Evolutionary conservation across 2,888 invertebrate genomes (phyloP).

Genomic region (Blastobasis adustella): DNA sequence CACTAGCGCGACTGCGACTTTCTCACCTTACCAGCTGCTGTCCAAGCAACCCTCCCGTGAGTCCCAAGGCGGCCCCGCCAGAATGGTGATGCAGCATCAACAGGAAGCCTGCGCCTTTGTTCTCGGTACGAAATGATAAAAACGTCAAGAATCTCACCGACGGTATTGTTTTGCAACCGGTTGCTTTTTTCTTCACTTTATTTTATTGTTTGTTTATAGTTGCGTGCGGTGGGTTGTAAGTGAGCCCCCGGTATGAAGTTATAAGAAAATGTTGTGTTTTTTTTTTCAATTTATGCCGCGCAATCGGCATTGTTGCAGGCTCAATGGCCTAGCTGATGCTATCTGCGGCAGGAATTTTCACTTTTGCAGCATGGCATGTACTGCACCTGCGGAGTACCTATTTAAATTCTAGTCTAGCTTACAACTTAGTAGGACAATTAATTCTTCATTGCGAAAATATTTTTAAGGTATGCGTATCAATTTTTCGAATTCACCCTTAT

Average conservation of each 20-base stretch:
- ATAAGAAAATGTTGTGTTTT: constrained; percentile 19
- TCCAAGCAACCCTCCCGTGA: constrained; percentile 16
- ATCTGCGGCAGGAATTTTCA: too few species aligned
- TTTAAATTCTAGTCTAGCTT: too few species aligned
- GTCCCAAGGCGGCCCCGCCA: constrained; percentile 47
- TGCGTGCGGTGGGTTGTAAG: constrained; percentile 34
- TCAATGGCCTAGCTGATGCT: too few species aligned
- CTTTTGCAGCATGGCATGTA: constrained; percentile 1
- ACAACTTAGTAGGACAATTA: too few species aligned
- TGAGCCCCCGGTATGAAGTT: constrained; percentile 22
- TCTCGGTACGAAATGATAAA: constrained; percentile 68
- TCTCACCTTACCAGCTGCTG: background rate
- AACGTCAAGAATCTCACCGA: constrained; percentile 65
- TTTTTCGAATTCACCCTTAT: too few species aligned
- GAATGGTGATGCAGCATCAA: constrained; percentile 70
- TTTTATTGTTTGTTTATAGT: constrained; percentile 50
- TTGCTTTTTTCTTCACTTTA: constrained; percentile 27
- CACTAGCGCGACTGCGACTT: too few species aligned
- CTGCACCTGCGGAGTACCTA: constrained; percentile 6
- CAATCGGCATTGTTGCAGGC: background rate
- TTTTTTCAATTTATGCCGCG: background rate
- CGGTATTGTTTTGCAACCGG: constrained; percentile 65
- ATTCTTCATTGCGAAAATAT: too few species aligned
- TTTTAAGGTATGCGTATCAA: too few species aligned
- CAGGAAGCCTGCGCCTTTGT: constrained; percentile 72